Conservation (phyloP, 2,888 invertebrate genomes). For the Rhamphomyia laevipes region DNA sequence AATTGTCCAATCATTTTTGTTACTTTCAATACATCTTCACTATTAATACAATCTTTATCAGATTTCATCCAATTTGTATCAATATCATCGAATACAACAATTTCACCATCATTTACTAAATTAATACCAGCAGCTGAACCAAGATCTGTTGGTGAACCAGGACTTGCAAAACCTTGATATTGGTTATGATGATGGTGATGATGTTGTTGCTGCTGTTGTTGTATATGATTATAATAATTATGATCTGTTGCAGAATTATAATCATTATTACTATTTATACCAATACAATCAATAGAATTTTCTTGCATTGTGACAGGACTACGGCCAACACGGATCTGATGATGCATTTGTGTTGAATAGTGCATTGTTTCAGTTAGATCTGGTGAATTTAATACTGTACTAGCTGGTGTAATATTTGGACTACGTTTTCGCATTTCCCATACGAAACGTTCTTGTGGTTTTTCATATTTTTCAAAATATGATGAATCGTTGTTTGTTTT, state of each 20-base stretch:
- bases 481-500: not conserved
- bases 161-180: constrained; percentile 25
- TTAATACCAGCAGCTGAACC: constrained; percentile 29
- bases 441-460: constrained; percentile 31
- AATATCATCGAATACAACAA: constrained; percentile 67
- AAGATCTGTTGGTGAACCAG: constrained; percentile 35
- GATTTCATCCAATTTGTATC: constrained; percentile 35
- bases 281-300: not conserved
- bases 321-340: constrained; percentile 34
- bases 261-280: not conserved
- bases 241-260: not conserved
- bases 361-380: constrained; percentile 31
- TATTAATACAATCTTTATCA: constrained; percentile 11
- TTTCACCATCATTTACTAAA: constrained; percentile 61
- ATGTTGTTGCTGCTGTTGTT: constrained; percentile 12
- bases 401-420: constrained; percentile 35
- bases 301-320: constrained; percentile 28
- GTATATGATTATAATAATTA: not conserved
- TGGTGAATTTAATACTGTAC: constrained; percentile 36
- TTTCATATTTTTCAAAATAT: constrained; percentile 14
- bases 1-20: constrained; percentile 38
- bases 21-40: constrained; percentile 33
- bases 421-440: constrained; percentile 37
- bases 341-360: constrained; percentile 26
- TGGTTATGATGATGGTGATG: constrained; percentile 7